Evolutionary conservation across 1,140 invertebrate genomes (phyloP), one percentile per base, ranked within the genome.

Genomic region (Aphaenogaster ashmeadi): DNA sequence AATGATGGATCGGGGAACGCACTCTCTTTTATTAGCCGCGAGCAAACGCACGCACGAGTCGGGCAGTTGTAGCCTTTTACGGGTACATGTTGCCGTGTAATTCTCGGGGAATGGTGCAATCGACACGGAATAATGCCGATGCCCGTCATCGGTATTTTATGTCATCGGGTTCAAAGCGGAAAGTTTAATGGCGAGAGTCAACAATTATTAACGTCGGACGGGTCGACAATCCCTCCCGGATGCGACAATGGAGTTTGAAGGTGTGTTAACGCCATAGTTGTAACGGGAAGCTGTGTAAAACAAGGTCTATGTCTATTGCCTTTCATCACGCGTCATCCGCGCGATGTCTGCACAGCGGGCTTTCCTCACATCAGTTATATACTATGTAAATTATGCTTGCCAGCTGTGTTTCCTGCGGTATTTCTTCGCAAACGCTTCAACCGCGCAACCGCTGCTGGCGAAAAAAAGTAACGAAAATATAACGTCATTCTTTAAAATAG

Each of bases 1-100:
- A 54, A 91, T 91, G 90, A 92, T 92, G 85, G 91, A 92, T 92
- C 89, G 87, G 18, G 18, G n/a, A 38, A 86, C 54, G 72, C 81
- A 91, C 90, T 91, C 87, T 75, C 71, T 79, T 87, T 90, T 91
- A 90, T 90, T 92, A 74, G 69, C 58, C 54, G 41, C 11, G 13
- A 50, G 58, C 77, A 66, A 90, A 90, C 81, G 62, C 18, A 85
- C 50, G 33, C 78, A 56, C 33, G 36, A 38, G 18, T 36, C 33
- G 27, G 8, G 18, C 33, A 41, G 2, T 3, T 38, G 50, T 33
- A 54, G 74, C 27, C 56, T 27, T 62, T 71, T 58, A 66, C 77
- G 21, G 3, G 4, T 44, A 74, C 4, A 27, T 13, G 6, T 58
- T 38, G 21, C 11, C 47, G 6, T 33, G 52, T 81, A 74, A 90